Evolutionary conservation across 2,888 invertebrate species (phyloP), one percentile per base, ranked within the genome.

Genomic region (Himalopsyche tibetana): DNA sequence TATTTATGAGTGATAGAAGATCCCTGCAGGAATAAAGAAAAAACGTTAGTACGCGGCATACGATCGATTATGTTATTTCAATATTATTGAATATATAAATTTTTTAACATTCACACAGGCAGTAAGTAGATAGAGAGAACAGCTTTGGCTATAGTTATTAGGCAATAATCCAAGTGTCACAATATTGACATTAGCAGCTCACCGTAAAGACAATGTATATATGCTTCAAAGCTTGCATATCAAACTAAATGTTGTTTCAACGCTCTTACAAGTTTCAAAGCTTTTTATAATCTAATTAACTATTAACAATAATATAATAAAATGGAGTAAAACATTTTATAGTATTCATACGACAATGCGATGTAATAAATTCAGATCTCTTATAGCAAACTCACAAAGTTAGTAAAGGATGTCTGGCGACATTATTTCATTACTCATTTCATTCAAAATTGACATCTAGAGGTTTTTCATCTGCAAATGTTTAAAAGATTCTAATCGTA

Each of bases 101-200:
- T 19, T 6, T 3, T 19, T 28, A 28, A 19, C 63, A 63, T 63
- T 63, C 63, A 63, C 63, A 63, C 63, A 63, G 63, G 28, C 63
- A 19, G 19, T 19, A 63, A 63, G 63, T 63, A 63, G 63, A 63
- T 63, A 63, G 28, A 63, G 28, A 63, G 63, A 63, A 63, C 19
- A 63, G 63, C 63, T 19, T 63, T 63, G 63, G 63, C 5, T 63
- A 63, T 5, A 63, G 19, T 9, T 63, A 63, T 19, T 8, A 63
- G 63, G 63, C 63, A 63, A 63, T 63, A 63, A 63, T 19, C 63
- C 28, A 63, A 63, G 63, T 63, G n/a, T 63, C 63, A 63, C 63
- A 63, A 63, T 63, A 63, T 63, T 63, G 19, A 19, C 63, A 19
- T 63, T 63, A 63, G 63, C 63, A 51, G 51, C 51, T 15, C 63